Base-by-base conservation (phyloP, 2,888 invertebrate genomes). In the Dicyrtoma fusca region DNA sequence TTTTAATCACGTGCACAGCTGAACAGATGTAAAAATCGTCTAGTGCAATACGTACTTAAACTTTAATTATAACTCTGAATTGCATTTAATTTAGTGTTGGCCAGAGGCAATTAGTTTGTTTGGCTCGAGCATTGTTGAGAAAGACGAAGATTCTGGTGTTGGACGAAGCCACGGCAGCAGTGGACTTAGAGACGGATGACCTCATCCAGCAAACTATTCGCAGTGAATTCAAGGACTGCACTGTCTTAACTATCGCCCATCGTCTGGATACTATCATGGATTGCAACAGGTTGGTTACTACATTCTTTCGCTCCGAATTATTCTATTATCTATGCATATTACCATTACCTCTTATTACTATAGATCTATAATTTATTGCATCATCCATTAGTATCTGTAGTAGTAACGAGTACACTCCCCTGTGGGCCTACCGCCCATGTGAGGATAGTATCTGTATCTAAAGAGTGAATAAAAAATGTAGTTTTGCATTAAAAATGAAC, bases 221-320 rank as follows among this genome's bases (percentile, higher is more conserved):
- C 19, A 88, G 89, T 25, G 92, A 95, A 84, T 96, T 96, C 84
- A 88, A 87, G 75, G 88, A 91, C 75, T 93, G 93, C 84, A 95
- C 95, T 5, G 91, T 95, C 69, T 87, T 96, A 23, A 95, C 95
- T 0, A 95, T 96, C 82, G 95, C 95, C 53, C 95, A 95, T 86
- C 88, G 95, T 19, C 88, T 96, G 75, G 95, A 95, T 84, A 95
- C 95, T 23, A 94, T 96, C 81, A 88, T 95, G 88, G 94, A 95
- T 85, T 92, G 91, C 47, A 91, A 92, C 81, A 89, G 85, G 86
- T 86, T n/a, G 81, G 74, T 55, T n/a, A n/a, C n/a, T n/a, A n/a
- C n/a, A n/a, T n/a, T n/a, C n/a, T n/a, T n/a, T n/a, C n/a, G n/a
- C n/a, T n/a, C n/a, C n/a, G n/a, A n/a, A n/a, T n/a, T n/a, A n/a